phyloP scores from a whole-genome alignment of 2,888 invertebrate genomes.

The Caenorhabditis afra region DNA sequence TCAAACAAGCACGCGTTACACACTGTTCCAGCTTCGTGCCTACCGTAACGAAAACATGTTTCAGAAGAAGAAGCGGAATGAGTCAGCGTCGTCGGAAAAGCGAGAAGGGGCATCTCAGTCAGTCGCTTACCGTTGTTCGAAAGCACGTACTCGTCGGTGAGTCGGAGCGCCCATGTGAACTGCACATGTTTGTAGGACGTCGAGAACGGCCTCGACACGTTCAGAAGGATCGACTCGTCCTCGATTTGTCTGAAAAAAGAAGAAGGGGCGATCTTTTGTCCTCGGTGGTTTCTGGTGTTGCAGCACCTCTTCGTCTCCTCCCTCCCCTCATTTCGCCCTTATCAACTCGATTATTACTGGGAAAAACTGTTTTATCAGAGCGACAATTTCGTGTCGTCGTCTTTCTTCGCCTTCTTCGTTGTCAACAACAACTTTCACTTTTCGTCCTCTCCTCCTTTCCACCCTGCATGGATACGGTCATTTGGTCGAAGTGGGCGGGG shows the following conservation, averaged over 20 bases:
- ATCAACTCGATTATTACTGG: constrained; percentile 38
- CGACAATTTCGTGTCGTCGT: constrained; percentile 13
- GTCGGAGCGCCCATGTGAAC: constrained; percentile 78
- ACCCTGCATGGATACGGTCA: constrained; percentile 17
- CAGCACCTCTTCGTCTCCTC: constrained; percentile 8
- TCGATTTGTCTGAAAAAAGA: constrained; percentile 70
- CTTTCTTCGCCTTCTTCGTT: constrained; percentile 9
- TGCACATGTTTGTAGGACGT: constrained; percentile 79
- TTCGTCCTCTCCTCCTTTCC: constrained; percentile 13
- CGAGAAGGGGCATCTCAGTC: constrained; percentile 7
- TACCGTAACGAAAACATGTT: constrained; percentile 34
- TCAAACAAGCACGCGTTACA: constrained; percentile 14
- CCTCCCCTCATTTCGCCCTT: constrained; percentile 9
- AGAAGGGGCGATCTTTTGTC: constrained; percentile 42
- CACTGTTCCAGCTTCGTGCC: constrained; percentile 38
- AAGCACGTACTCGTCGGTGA: constrained; percentile 70
- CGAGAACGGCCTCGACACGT: constrained; percentile 78
- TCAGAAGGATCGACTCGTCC: constrained; percentile 74
- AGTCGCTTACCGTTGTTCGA: constrained; percentile 61
- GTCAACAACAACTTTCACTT: constrained; percentile 47
- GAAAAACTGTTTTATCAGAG: constrained; percentile 50
- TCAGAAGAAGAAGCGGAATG: constrained; percentile 29
- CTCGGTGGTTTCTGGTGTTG: constrained; percentile 41
- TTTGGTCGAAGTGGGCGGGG: neutral
- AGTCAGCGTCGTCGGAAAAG: constrained; percentile 20